phyloP scores from a whole-genome alignment of 1,140 invertebrate species.

The Drosophila burlai region DNA sequence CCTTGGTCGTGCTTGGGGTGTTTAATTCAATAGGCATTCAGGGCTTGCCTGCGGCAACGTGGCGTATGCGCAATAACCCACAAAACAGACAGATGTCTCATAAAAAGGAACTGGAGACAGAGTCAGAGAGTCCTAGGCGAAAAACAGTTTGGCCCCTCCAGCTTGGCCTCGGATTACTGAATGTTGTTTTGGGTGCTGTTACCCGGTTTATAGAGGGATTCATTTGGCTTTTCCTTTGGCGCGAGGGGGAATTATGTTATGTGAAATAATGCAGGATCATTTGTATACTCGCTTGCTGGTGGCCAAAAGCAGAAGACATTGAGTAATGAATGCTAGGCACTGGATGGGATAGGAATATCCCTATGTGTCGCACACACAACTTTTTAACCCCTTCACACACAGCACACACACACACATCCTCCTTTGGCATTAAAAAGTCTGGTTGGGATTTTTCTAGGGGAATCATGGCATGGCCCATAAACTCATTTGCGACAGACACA shows the following conservation, averaged over 20 bases:
- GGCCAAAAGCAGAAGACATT: constrained; percentile 58
- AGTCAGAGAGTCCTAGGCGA: background rate
- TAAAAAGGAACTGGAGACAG: constrained; percentile 4
- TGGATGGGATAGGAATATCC: background rate
- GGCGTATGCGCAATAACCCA: constrained; percentile 74
- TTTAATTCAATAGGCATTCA: constrained; percentile 74
- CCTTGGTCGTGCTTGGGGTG: constrained; percentile 31
- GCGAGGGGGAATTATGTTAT: constrained; percentile 54
- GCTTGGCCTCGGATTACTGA: constrained; percentile 60
- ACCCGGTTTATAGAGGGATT: constrained; percentile 37
- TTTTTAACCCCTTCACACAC: constrained; percentile 14
- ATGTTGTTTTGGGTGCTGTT: constrained; percentile 35
- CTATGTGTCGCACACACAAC: constrained; percentile 6
- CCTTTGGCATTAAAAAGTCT: constrained; percentile 43
- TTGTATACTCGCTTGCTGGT: constrained; percentile 49
- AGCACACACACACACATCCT: background rate
- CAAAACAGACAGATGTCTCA: constrained; percentile 42
- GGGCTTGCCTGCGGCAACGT: constrained; percentile 43
- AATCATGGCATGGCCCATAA: constrained; percentile 40
- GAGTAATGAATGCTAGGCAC: constrained; percentile 70
- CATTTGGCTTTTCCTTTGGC: constrained; percentile 58
- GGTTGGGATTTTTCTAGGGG: constrained; percentile 33
- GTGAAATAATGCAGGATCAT: constrained; percentile 64
- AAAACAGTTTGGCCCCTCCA: constrained; percentile 48
- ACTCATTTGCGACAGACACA: constrained; percentile 63